phyloP scores from a whole-genome alignment of 2,113 vertebrate species.

The Clarias macrocephalus region DNA sequence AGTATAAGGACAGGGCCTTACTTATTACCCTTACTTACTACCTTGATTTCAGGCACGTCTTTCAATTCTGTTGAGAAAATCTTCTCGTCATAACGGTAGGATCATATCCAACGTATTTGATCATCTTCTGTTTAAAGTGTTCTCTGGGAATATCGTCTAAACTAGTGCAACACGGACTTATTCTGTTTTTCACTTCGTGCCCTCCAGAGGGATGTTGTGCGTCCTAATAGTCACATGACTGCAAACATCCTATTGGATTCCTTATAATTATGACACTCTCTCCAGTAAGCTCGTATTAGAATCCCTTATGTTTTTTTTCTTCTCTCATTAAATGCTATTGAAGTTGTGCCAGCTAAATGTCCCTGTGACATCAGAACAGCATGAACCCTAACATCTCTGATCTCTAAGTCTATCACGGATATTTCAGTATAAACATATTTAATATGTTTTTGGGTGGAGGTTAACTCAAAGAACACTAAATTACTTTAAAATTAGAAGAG shows the following conservation, averaged over 20 bases:
- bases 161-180: too few relatives aligned
- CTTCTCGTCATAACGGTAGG: too few relatives aligned
- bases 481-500: slow-evolving; percentile 1
- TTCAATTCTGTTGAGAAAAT: too few relatives aligned
- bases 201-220: too few relatives aligned
- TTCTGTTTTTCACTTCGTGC: too few relatives aligned
- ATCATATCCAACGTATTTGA: too few relatives aligned
- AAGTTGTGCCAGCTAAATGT: neutral
- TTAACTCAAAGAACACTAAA: neutral
- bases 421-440: neutral
- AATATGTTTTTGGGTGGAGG: neutral
- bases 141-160: too few relatives aligned
- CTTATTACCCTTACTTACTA: too few relatives aligned
- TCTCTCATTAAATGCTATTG: neutral
- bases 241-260: neutral
- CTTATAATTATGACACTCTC: neutral
- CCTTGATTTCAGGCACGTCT: too few relatives aligned
- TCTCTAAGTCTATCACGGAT: neutral
- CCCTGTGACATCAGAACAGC: neutral
- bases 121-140: too few relatives aligned
- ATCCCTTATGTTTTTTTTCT: neutral
- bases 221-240: too few relatives aligned
- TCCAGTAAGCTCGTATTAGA: neutral
- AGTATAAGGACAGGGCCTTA: too few relatives aligned
- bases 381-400: neutral